These are phyloP conservation scores for Sarcophaga peregrina DNA, from an alignment of 1,140 invertebrate genomes.

Conservation along the genomic window DNA sequence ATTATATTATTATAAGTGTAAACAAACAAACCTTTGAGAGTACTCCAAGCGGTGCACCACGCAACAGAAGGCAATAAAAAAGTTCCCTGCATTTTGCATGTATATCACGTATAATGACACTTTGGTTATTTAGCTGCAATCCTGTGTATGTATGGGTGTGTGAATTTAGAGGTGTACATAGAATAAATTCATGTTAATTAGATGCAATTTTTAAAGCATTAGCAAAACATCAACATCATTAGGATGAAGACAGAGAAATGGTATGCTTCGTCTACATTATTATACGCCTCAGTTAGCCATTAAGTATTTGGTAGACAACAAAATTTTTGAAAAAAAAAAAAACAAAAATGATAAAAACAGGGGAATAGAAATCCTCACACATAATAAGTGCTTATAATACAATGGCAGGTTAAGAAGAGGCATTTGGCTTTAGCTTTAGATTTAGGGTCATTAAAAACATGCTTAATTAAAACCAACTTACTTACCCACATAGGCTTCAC, in stretches of 20 bases:
- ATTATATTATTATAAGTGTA: no score
- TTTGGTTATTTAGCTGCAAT: conserved; percentile 69
- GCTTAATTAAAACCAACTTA: not conserved
- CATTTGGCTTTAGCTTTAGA: not conserved
- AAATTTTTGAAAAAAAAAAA: not conserved
- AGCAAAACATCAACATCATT: conserved; percentile 19
- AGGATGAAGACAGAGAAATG: not conserved
- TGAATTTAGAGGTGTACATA: conserved; percentile 1
- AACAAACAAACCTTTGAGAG: conserved; percentile 74
- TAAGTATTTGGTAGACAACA: not conserved
- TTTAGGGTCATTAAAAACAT: not conserved
- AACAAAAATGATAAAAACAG: not conserved
- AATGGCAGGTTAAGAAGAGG: not conserved
- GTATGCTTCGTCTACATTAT: not conserved
- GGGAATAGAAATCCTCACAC: not conserved
- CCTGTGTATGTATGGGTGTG: conserved; percentile 65
- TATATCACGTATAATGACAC: conserved; percentile 77
- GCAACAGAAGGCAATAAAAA: conserved; percentile 75
- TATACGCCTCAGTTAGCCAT: not conserved
- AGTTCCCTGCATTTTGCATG: conserved; percentile 83
- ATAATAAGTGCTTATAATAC: no score
- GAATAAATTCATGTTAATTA: conserved; percentile 43
- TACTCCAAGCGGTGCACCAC: conserved; percentile 77
- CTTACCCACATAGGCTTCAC: conserved; percentile 67
- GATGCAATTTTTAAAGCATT: conserved; percentile 30